Evolutionary conservation across 2,888 invertebrate genomes (phyloP).

Genomic region (Amphimallon solstitiale): DNA sequence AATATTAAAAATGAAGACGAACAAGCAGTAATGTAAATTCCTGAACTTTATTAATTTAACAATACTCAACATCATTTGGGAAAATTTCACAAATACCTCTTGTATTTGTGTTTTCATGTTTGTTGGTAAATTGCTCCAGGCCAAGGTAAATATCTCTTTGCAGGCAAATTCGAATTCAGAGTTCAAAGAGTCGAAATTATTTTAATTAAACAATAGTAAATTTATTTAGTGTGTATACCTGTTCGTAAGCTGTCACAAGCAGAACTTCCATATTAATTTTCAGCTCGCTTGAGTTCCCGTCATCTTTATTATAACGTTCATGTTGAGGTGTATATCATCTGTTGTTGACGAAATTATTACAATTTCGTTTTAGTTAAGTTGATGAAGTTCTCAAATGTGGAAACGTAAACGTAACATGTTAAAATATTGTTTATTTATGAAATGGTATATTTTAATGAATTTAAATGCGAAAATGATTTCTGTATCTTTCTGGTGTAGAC

Average conservation of each 20-base stretch:
- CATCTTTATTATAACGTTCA: slow-evolving; percentile 17
- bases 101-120: not conserved
- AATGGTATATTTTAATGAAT: too few relatives aligned
- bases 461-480: too few relatives aligned
- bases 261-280: slow-evolving; percentile 30
- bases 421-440: not conserved
- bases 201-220: slow-evolving; percentile 32
- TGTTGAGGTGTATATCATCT: slow-evolving; percentile 22
- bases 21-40: not conserved
- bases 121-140: not conserved
- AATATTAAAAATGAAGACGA: not conserved
- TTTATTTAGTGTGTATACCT: slow-evolving; percentile 27
- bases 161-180: slow-evolving; percentile 9
- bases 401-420: not conserved
- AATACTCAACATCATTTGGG: not conserved
- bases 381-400: slow-evolving; percentile 3
- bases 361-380: slow-evolving; percentile 10
- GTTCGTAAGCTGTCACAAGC: slow-evolving; percentile 24
- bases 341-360: slow-evolving; percentile 31
- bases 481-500: too few relatives aligned
- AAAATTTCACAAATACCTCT: not conserved
- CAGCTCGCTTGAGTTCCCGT: slow-evolving; percentile 15
- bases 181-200: slow-evolving; percentile 28
- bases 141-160: not conserved
- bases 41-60: not conserved